These are phyloP conservation scores for Oncorhynchus kisutch DNA, from an alignment of 2,113 vertebrate species.

Conservation along the genomic window DNA sequence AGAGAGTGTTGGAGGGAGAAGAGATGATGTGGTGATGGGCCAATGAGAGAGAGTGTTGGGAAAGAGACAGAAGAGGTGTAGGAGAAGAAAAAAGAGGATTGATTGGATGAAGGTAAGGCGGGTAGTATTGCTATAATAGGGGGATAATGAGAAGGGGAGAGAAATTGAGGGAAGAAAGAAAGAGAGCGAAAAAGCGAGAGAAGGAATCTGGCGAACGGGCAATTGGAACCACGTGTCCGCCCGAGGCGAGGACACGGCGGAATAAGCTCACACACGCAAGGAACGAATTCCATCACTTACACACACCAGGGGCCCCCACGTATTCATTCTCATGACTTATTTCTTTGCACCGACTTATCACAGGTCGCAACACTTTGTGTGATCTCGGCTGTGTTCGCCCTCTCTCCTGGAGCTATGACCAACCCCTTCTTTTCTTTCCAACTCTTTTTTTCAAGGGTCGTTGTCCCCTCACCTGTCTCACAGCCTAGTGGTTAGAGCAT, in stretches of 20 bases:
- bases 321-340: constrained; percentile 43
- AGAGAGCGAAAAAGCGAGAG: constrained; percentile 38
- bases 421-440: neutral
- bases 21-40: constrained; percentile 39
- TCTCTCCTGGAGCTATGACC: neutral
- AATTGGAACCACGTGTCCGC: constrained; percentile 71
- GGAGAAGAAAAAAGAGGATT: constrained; percentile 19
- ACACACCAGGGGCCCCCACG: constrained; percentile 46
- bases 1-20: constrained; percentile 9
- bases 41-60: constrained; percentile 28
- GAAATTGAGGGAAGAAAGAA: too few species aligned
- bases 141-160: neutral
- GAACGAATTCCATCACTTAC: constrained; percentile 61
- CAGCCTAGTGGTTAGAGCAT: neutral
- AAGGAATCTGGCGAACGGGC: constrained; percentile 32
- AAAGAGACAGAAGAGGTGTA: constrained; percentile 28
- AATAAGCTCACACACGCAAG: constrained; percentile 42
- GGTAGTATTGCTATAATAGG: neutral
- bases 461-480: constrained; percentile 27
- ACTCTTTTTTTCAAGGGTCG: constrained; percentile 28
- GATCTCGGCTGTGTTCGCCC: constrained; percentile 21
- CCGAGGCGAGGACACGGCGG: constrained; percentile 62
- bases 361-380: constrained; percentile 43
- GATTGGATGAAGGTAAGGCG: neutral
- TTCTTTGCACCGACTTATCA: constrained; percentile 44